Evolutionary conservation across 2,113 vertebrate genomes (phyloP), one percentile per base, ranked within the genome.

Genomic region (Trichomycterus rosablanca): DNA sequence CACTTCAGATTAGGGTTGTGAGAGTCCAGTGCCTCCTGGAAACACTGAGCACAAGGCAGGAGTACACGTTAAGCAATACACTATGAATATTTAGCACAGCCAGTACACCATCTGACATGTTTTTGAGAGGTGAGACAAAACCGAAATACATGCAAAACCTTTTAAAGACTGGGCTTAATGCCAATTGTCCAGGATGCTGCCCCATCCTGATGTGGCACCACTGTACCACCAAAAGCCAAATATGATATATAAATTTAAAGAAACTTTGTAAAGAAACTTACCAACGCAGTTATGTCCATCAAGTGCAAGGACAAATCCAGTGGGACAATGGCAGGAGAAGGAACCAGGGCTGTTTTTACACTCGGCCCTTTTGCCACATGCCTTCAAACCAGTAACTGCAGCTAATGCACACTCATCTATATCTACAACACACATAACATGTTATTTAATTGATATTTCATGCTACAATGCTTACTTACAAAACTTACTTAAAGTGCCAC

Each of bases 401-500:
- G 89, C 84, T 77, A 88, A 67, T 28, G 68, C 74, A 49, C 89
- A 90, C 71, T 89, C 88, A 3, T 89, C 87, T 34, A 89, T 26
- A 50, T 90, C 88, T 89, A 67, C 6, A 71, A 69, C 2, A 68
- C 53, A 66, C 3, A 48, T 8, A 63, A 7, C 23, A 54, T 9
- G 26, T 8, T 10, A 26, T 15, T 18, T 7, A 19, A 46, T 8
- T 2, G 16, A 28, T 16, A 26, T 19, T 2, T 3, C 10, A 7
- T 20, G 35, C 11, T 18, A 3, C 7, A 2, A 15, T 7, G 37
- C 37, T 23, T 1, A 40, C 30, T n/a, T 15, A 40, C 37, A 2
- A 40, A n/a, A 11, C 2, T 5, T n/a, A n/a, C 14, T n/a, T 14
- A 40, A 35, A 12, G 4, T 9, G 4, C 9, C 11, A 51, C 40